Conservation (phyloP, 1,140 invertebrate genomes). For the Metaphire vulgaris region DNA sequence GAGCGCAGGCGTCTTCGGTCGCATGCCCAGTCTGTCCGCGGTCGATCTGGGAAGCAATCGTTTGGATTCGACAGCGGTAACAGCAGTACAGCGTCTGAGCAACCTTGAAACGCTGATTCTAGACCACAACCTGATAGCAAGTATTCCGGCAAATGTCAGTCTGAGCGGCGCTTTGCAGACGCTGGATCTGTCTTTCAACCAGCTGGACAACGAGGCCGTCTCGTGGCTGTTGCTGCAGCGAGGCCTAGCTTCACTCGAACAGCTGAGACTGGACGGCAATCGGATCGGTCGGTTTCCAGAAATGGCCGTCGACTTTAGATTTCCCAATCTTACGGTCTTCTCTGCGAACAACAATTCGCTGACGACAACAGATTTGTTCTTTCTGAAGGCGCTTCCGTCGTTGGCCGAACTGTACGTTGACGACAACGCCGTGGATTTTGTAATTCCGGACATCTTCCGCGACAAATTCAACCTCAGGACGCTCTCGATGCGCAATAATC, state of each 20-base stretch:
- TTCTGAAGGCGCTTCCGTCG: background rate
- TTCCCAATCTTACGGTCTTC: background rate
- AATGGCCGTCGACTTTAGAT: background rate
- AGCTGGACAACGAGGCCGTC: background rate
- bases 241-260: background rate
- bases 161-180: background rate
- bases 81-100: background rate
- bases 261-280: background rate
- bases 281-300: background rate
- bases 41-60: background rate
- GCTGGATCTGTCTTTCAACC: background rate
- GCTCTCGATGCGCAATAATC: background rate
- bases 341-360: background rate
- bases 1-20: background rate
- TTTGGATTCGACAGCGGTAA: background rate
- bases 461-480: background rate
- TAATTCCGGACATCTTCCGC: background rate
- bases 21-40: background rate
- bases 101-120: background rate
- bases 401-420: background rate
- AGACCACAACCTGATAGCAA: background rate
- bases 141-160: background rate
- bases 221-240: background rate
- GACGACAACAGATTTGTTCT: background rate
- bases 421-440: background rate